Evolutionary conservation across 2,113 vertebrate species (phyloP).

Genomic region (Chaenogobius annularis): DNA sequence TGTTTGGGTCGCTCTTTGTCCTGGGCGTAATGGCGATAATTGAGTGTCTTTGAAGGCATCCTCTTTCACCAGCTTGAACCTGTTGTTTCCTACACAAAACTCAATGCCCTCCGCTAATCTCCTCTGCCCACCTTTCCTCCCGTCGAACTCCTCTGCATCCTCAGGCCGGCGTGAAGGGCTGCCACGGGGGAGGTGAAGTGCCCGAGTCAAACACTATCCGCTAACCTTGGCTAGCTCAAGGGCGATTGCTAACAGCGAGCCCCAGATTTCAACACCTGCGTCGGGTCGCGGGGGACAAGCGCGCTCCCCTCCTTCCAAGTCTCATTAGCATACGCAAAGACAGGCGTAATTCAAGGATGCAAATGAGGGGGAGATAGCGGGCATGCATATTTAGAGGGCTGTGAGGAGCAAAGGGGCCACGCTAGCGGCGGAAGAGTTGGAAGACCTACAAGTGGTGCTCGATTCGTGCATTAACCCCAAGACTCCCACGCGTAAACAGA

Average conservation of each 20-base stretch:
- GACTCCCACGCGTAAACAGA: constrained; percentile 31
- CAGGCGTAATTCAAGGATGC: constrained; percentile 48
- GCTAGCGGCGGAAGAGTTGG: constrained; percentile 10
- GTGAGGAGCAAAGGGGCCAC: not conserved
- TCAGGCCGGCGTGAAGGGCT: constrained; percentile 22
- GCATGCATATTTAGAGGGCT: constrained; percentile 57
- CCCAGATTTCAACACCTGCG: constrained; percentile 49
- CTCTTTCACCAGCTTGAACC: constrained; percentile 16
- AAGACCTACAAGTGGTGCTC: constrained; percentile 47
- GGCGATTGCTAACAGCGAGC: constrained; percentile 37
- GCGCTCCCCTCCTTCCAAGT: not conserved
- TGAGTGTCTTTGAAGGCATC: constrained; percentile 14
- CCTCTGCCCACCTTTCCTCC: not conserved
- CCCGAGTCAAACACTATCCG: constrained; percentile 43
- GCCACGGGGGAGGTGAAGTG: constrained; percentile 55
- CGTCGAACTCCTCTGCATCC: constrained; percentile 3
- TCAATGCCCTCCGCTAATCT: not conserved
- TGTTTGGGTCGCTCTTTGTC: not conserved
- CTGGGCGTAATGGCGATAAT: not conserved
- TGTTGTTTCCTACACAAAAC: constrained; percentile 8
- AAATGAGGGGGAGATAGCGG: constrained; percentile 22
- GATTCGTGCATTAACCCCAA: constrained; percentile 53
- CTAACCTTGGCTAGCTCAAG: constrained; percentile 55
- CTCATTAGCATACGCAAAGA: constrained; percentile 63
- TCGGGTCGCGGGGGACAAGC: constrained; percentile 31